A percentile compares a stretch with the other conserved stretches of the same genome.
Evolutionary conservation across 2,797 vertebrate genomes (phyloP).

Genomic region (Coilia nasus): DNA sequence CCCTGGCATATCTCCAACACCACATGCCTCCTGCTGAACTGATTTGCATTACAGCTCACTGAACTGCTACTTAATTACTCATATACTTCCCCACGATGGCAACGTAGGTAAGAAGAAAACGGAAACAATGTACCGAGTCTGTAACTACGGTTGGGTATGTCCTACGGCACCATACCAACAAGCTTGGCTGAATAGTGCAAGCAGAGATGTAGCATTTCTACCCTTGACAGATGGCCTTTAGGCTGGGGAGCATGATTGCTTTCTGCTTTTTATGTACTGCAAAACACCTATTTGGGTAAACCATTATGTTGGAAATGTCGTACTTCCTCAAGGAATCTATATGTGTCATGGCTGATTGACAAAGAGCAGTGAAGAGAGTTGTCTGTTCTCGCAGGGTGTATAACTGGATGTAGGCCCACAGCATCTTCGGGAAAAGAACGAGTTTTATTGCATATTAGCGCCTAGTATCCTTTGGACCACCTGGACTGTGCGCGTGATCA

Average conservation of each 20-base stretch:
- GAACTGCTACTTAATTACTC: neutral
- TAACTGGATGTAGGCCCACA: neutral
- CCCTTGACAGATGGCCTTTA: neutral
- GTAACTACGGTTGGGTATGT: neutral
- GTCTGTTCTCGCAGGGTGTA: neutral
- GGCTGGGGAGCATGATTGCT: neutral
- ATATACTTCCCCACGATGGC: neutral
- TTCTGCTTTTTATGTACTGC: neutral
- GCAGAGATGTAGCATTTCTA: neutral
- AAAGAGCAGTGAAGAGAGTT: neutral
- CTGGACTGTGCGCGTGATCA: neutral
- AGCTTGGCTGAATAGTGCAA: neutral
- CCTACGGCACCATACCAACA: neutral
- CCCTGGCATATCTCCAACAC: no score
- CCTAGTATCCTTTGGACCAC: neutral
- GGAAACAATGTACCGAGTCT: neutral
- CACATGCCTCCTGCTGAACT: neutral
- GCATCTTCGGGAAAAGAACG: neutral
- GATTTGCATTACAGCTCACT: neutral
- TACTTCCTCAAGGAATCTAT: neutral
- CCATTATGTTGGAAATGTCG: neutral
- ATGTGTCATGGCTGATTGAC: neutral
- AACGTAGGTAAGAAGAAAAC: no score
- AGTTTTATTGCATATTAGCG: slow-evolving; percentile 9
- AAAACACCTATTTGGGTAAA: neutral